These are phyloP conservation scores for Gavialis gangeticus DNA, from an alignment of 2,113 vertebrate species.

Conservation along the genomic window DNA sequence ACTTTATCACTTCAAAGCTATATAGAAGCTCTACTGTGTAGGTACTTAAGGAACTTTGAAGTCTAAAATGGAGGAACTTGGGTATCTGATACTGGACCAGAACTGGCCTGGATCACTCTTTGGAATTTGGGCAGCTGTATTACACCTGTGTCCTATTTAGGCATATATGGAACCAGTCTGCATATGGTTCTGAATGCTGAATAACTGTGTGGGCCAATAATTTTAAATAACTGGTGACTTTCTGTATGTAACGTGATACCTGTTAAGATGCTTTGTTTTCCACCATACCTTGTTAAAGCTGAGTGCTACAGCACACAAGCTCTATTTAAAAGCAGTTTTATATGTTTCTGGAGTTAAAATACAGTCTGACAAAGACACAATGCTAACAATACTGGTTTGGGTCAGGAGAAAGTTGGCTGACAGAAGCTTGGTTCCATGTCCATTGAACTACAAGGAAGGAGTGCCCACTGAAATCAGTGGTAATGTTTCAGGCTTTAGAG, in stretches of 20 bases:
- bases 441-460: neutral
- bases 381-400: rapidly evolving
- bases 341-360: neutral
- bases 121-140: no score
- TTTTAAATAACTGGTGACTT: conserved; percentile 21
- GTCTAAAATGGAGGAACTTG: no score
- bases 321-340: conserved; percentile 27
- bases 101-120: no score
- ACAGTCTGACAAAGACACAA: neutral
- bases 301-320: neutral
- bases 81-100: no score
- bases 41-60: no score
- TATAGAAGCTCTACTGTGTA: no score
- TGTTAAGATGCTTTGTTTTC: conserved; percentile 53
- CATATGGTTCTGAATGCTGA: no score
- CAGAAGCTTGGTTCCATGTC: neutral
- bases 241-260: conserved; percentile 50
- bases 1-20: no score
- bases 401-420: neutral
- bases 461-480: neutral
- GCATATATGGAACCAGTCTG: no score
- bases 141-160: no score
- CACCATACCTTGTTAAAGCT: conserved; percentile 36
- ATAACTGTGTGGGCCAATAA: conserved; percentile 11
- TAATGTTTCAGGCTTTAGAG: neutral